Percentiles rank a stretch among this genome's conserved stretches.
Conservation (phyloP, 2,888 invertebrate species). For the Eupithecia inturbata region DNA sequence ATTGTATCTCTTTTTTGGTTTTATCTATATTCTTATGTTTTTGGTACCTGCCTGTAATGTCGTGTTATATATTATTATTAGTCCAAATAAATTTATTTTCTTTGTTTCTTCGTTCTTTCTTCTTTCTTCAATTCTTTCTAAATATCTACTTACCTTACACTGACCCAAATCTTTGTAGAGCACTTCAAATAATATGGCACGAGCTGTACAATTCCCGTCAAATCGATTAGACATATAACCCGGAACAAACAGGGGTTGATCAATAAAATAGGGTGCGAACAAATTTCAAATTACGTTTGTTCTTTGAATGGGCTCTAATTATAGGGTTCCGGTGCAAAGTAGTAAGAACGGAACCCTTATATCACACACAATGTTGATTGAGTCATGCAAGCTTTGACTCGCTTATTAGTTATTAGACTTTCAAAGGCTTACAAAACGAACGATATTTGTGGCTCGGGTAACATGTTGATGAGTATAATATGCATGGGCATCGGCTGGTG, state of each 20-base stretch:
- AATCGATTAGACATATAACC: slow-evolving; percentile 13
- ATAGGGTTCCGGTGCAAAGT: background rate
- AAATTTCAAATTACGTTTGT: slow-evolving; percentile 3
- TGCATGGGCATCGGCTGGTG: no score
- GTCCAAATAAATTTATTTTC: no score
- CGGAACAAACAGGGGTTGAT: slow-evolving; percentile 18
- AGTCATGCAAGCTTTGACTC: background rate
- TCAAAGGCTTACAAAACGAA: background rate
- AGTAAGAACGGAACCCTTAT: background rate
- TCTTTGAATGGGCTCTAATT: background rate
- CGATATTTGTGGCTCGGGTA: background rate
- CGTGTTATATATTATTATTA: no score
- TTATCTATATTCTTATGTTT: no score
- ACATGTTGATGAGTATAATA: background rate
- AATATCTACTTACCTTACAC: background rate
- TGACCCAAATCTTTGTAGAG: background rate
- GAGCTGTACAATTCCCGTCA: background rate
- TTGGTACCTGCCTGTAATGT: no score
- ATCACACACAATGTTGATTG: background rate
- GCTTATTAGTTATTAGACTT: background rate
- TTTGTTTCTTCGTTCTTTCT: no score
- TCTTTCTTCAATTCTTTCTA: no score
- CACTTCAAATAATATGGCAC: slow-evolving; percentile 3
- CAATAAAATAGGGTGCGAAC: background rate
- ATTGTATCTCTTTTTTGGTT: no score